Conservation (phyloP, 2,797 vertebrate genomes). For the Spinus olivaceus region DNA sequence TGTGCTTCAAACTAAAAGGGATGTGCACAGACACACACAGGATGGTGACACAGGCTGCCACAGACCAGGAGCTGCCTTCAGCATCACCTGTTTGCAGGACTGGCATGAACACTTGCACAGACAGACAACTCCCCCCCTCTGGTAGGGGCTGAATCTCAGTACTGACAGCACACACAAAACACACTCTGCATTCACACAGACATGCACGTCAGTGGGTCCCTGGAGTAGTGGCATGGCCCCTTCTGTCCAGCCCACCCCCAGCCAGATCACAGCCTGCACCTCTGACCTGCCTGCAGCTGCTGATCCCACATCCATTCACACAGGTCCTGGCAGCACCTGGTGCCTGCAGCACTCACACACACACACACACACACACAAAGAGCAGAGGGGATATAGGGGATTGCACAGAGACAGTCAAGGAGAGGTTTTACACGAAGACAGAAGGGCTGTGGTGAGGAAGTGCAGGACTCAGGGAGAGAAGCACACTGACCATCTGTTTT, state of each 20-base stretch:
- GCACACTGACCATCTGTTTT: not conserved
- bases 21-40: not conserved
- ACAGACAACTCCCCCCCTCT: rapidly evolving
- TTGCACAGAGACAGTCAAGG: not conserved
- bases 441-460: not conserved
- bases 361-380: too few relatives aligned
- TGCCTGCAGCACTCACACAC: not conserved
- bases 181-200: not conserved
- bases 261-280: not conserved
- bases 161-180: not conserved
- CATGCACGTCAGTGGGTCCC: rapidly evolving
- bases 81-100: not conserved
- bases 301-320: not conserved
- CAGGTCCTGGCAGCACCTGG: not conserved
- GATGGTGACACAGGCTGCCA: not conserved
- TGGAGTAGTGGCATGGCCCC: rapidly evolving
- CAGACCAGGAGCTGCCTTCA: not conserved
- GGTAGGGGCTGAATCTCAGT: not conserved
- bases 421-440: not conserved
- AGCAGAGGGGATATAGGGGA: not conserved
- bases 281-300: not conserved
- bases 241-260: rapidly evolving
- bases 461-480: not conserved
- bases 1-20: not conserved
- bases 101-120: not conserved